Evolutionary conservation across 2,113 vertebrate species (phyloP).

Genomic region (Kryptolebias marmoratus): DNA sequence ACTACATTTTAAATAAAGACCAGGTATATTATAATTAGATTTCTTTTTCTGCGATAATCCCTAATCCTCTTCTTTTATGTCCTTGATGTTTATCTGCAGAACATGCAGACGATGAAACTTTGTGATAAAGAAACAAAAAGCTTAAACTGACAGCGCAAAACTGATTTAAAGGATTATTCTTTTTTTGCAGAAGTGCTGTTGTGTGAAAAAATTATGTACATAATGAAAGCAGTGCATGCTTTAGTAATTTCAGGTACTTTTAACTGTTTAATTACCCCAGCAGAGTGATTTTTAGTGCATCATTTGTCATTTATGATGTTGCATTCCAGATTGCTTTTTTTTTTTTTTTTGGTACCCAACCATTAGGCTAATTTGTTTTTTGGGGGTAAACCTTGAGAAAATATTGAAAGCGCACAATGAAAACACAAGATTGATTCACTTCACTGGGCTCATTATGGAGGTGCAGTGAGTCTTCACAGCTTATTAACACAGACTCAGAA

Average conservation of each 20-base stretch:
- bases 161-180: slow-evolving; percentile 71
- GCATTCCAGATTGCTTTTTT: not conserved
- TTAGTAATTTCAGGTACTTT: slow-evolving; percentile 4
- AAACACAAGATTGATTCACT: slow-evolving; percentile 25
- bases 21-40: slow-evolving; percentile 53
- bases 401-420: slow-evolving; percentile 3
- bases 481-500: not conserved
- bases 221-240: slow-evolving; percentile 38
- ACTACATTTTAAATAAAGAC: slow-evolving; percentile 26
- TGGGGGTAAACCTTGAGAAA: not conserved
- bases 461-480: not conserved
- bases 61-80: slow-evolving; percentile 54
- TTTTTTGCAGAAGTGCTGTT: slow-evolving; percentile 58
- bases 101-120: slow-evolving; percentile 43
- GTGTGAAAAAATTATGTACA: slow-evolving; percentile 27
- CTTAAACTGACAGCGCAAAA: slow-evolving; percentile 50
- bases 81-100: slow-evolving; percentile 62
- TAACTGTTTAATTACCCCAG: not conserved
- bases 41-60: slow-evolving; percentile 42
- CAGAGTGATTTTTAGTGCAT: not conserved
- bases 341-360: not conserved
- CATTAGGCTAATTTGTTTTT: not conserved
- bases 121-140: slow-evolving; percentile 59
- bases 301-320: not conserved
- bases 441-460: slow-evolving; percentile 13